Conservation (phyloP, 2,797 vertebrate species). For the Tragopan temminckii region DNA sequence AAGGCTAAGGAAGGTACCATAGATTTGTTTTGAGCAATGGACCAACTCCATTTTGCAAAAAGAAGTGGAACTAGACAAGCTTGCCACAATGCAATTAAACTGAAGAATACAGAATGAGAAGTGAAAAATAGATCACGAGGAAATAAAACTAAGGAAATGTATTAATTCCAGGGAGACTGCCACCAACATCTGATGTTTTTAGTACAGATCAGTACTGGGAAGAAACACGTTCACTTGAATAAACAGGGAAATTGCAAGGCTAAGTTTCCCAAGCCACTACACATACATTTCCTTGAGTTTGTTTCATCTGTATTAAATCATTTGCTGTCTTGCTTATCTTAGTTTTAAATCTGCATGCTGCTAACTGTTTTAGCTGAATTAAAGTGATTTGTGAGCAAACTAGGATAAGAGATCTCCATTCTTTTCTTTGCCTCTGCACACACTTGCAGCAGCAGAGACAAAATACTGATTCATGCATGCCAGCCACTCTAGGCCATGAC, state of each 20-base stretch:
- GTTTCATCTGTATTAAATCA: not conserved
- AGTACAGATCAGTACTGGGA: not conserved
- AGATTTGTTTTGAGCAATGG: not conserved
- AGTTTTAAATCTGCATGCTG: not conserved
- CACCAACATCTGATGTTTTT: not conserved
- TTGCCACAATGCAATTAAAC: not conserved
- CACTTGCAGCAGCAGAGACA: not conserved
- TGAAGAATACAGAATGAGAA: not conserved
- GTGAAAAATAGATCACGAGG: not conserved
- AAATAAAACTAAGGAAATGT: not conserved
- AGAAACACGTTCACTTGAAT: not conserved
- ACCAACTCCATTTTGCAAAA: not conserved
- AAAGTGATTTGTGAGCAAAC: not conserved
- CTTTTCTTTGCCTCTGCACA: not conserved
- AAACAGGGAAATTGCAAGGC: not conserved
- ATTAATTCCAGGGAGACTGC: not conserved
- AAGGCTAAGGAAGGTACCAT: not conserved
- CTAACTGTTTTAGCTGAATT: not conserved
- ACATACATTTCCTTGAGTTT: not conserved
- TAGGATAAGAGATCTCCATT: not conserved
- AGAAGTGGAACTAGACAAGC: not conserved
- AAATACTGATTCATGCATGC: fast-evolving
- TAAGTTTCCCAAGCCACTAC: not conserved
- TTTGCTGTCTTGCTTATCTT: not conserved
- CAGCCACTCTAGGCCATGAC: not conserved